Evolutionary conservation across 2,113 vertebrate genomes (phyloP), one percentile per base, ranked within the genome.

Genomic region (Amphiprion percula): DNA sequence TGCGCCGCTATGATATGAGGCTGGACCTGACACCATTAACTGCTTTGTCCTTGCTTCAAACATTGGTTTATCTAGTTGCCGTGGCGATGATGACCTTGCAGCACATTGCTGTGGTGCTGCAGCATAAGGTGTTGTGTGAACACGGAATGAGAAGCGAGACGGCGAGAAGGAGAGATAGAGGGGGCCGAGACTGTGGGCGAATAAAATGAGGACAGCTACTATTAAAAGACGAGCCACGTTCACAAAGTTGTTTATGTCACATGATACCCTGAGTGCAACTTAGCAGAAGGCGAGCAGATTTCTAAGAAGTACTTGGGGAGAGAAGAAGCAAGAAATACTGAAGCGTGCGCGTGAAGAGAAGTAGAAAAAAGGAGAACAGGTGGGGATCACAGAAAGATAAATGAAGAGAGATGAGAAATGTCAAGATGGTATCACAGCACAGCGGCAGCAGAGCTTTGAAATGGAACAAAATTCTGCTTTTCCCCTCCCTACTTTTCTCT

Each of bases 11-110:
- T 77, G 62, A 79, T 56, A 71, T 24, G 59, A 58, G 28, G 6
- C 39, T 19, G 65, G 62, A 63, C 41, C 56, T 77, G 83, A 90
- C 84, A 81, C 80, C 61, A 79, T 83, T 87, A 73, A 67, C 64
- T 46, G 80, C 70, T 82, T 81, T 71, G 79, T 86, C 79, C 84
- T 82, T 85, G 74, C 62, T 63, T 78, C 66, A 53, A 78, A 81
- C 72, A 58, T 37, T 26, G 77, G 60, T 74, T 88, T 80, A 78
- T 77, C 61, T 72, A 30, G 80, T 84, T 83, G 74, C 85, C 16
- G 68, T 86, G 78, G 78, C 6, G 5, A 84, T 68, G 75, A 59
- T 86, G 91, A 92, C 86, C 89, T 91, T 91, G 89, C 84, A 88
- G 90, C 89, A 90, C 77, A 71, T 87, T 81, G 71, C 56, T 15